Evolutionary conservation across 2,113 vertebrate genomes (phyloP).

Genomic region (Columba janthina): DNA sequence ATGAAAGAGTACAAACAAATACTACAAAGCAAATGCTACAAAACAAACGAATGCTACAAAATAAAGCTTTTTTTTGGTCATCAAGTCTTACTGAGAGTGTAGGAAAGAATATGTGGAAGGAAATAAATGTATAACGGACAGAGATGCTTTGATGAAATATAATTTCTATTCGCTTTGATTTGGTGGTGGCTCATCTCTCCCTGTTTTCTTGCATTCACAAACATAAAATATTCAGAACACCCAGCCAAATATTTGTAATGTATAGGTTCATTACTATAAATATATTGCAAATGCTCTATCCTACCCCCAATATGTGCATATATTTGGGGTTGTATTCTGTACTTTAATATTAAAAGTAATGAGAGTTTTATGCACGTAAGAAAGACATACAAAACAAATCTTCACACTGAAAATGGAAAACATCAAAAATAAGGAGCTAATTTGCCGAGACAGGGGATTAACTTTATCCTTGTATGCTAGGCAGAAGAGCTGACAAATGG

Average conservation of each 20-base stretch:
- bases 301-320: neutral
- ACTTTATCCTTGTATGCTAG: rapidly evolving
- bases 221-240: neutral
- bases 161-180: neutral
- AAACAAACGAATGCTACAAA: neutral
- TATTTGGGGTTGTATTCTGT: neutral
- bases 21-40: neutral
- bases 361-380: neutral
- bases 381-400: neutral
- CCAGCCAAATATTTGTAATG: neutral
- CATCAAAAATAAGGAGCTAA: neutral
- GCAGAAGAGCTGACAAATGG: neutral
- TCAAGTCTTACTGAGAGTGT: neutral
- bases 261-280: neutral
- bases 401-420: neutral
- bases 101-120: neutral
- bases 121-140: neutral
- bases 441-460: neutral
- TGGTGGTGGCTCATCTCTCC: neutral
- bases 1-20: neutral
- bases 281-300: neutral
- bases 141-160: neutral
- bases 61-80: neutral
- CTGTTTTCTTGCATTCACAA: neutral
- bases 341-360: neutral